These are phyloP conservation scores for Rhinatrema bivittatum DNA, from an alignment of 2,797 vertebrate species.

Conservation along the genomic window DNA sequence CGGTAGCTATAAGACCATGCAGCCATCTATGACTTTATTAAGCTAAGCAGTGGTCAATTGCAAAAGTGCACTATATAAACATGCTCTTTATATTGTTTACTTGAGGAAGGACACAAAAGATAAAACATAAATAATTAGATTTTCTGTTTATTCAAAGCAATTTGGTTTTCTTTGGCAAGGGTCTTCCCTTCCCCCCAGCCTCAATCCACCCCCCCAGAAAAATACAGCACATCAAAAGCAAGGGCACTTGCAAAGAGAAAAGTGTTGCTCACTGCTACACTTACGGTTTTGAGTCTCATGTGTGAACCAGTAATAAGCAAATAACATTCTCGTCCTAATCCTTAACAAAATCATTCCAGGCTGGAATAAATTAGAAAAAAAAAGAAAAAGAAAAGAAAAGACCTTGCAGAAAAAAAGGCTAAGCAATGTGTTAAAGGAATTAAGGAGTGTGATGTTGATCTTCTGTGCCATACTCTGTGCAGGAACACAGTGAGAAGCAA, in stretches of 20 bases:
- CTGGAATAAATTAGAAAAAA: conserved; percentile 11
- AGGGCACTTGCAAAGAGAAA: not conserved
- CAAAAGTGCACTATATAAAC: too few species aligned
- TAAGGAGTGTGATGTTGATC: conserved; percentile 5
- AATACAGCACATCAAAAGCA: not conserved
- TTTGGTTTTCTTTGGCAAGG: conserved; percentile 8
- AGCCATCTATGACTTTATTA: too few species aligned
- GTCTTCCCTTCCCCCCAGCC: too few species aligned
- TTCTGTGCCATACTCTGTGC: not conserved
- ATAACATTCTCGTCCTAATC: conserved; percentile 1
- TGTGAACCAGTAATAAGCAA: conserved; percentile 9
- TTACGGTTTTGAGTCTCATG: not conserved
- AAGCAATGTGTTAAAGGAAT: not conserved
- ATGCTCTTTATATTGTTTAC: too few species aligned
- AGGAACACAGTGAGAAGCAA: conserved; percentile 5
- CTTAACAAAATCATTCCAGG: conserved; percentile 1
- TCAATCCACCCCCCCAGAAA: too few species aligned
- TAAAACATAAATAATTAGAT: too few species aligned
- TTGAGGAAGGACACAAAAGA: too few species aligned
- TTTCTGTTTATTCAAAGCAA: not conserved
- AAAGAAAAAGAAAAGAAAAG: too few species aligned
- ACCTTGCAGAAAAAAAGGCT: conserved; percentile 13
- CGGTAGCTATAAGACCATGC: too few species aligned
- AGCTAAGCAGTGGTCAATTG: too few species aligned
- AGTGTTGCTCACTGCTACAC: not conserved